Evolutionary conservation across 2,113 vertebrate genomes (phyloP), one percentile per base, ranked within the genome.

Genomic region (Trochalopteron elliotii): DNA sequence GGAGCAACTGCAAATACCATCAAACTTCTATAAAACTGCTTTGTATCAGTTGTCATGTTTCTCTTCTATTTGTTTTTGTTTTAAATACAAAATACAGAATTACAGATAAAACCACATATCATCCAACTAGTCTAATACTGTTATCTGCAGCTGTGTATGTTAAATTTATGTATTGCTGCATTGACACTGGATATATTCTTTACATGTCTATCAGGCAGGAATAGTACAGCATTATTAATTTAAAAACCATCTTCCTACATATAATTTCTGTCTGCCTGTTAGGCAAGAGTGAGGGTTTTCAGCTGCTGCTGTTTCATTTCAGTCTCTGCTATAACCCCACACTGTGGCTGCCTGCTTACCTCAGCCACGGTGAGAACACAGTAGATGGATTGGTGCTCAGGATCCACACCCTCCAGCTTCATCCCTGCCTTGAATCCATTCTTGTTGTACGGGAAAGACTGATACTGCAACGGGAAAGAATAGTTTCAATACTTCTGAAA

Each of bases 401-500:
- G 99, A 94, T 99, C 99, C 86, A 99, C 98, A 0, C 99, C 99
- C 96, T 99, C 99, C 87, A 99, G 96, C 94, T 99, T 99, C 99
- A 99, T 99, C 86, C 99, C 99, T 45, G 98, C 98, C 96, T 99
- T 99, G 97, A 99, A 99, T 55, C 98, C 98, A 14, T 99, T 99
- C 94, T 99, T 99, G 94, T 99, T 99, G 89, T 99, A 99, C 10
- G 99, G 99, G 83, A 99, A 98, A 3, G 99, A 98, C 37, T 99
- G 99, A 92, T 99, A 99, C 99, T 99, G 94, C 31, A 97, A 95
- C 10, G 22, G 96, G 96, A 96, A 95, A 28, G 15, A 89, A 45
- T 25, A 71, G 27, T 24, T 81, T 97, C 76, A 94, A 9, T 42
- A 49, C 52, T 55, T 89, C 40, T 77, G n/a, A 59, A 63, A 95